These are phyloP conservation scores for Carapus acus DNA, from an alignment of 2,797 vertebrate species.

Conservation along the genomic window DNA sequence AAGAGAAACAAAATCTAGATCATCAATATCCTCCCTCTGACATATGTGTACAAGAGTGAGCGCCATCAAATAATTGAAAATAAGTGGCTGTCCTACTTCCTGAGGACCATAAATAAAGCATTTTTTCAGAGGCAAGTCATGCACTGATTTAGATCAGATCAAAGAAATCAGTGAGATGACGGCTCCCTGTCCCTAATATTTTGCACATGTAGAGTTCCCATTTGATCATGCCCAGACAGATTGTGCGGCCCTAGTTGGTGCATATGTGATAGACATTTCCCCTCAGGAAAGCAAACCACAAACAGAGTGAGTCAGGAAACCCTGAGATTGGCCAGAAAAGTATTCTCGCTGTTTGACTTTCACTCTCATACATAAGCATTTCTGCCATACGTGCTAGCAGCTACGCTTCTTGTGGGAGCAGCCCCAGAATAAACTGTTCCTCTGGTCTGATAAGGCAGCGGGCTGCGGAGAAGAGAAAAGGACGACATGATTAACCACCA, in stretches of 20 bases:
- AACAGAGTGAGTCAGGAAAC: neutral
- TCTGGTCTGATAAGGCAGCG: conserved; percentile 58
- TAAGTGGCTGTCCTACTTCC: conserved; percentile 6
- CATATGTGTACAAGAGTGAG: conserved; percentile 22
- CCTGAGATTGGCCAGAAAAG: neutral
- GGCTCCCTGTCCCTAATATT: neutral
- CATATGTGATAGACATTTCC: neutral
- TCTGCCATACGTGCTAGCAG: conserved; percentile 68
- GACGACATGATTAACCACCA: conserved; percentile 7
- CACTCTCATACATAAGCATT: conserved; percentile 73
- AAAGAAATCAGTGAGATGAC: neutral
- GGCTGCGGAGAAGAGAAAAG: conserved; percentile 32
- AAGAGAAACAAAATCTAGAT: conserved; percentile 28
- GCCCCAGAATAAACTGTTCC: conserved; percentile 68
- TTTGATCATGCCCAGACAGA: conserved; percentile 21
- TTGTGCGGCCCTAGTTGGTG: conserved; percentile 2
- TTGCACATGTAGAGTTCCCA: neutral
- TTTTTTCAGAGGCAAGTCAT: neutral
- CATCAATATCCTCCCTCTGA: conserved; percentile 28
- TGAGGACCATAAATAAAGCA: conserved; percentile 40
- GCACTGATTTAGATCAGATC: neutral
- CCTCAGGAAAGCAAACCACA: conserved; percentile 4
- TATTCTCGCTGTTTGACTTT: neutral
- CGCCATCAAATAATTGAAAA: conserved; percentile 26
- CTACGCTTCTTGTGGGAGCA: conserved; percentile 57